These are phyloP conservation scores for Mormyrus lacerda DNA, from an alignment of 2,113 vertebrate genomes.

Conservation along the genomic window DNA sequence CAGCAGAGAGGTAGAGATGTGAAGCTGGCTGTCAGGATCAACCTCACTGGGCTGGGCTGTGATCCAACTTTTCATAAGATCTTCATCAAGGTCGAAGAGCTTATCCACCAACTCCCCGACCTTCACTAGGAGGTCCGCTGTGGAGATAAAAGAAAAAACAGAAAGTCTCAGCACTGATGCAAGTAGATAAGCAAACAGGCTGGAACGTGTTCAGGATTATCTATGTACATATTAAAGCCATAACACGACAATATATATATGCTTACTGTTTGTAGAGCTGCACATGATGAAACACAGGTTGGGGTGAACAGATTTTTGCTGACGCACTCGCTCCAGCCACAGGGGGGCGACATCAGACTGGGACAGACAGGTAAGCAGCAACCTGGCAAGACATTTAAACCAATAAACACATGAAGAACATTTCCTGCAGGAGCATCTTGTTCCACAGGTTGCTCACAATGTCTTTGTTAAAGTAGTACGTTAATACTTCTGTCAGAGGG, in stretches of 20 bases:
- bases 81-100: conserved; percentile 90
- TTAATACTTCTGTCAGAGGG: background rate
- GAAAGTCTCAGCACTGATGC: background rate
- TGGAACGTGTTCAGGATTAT: conserved; percentile 8
- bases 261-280: conserved; percentile 87
- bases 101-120: conserved; percentile 91
- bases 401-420: conserved; percentile 1
- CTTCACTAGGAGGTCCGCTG: conserved; percentile 86
- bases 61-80: conserved; percentile 86
- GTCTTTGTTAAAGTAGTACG: background rate
- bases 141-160: background rate
- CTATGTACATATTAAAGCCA: background rate
- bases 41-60: conserved; percentile 42
- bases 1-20: conserved; percentile 70
- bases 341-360: conserved; percentile 73
- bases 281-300: conserved; percentile 92
- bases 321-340: conserved; percentile 80
- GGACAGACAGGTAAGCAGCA: conserved; percentile 85
- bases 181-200: background rate
- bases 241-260: background rate
- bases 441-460: background rate
- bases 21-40: conserved; percentile 44
- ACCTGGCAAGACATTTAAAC: conserved; percentile 51
- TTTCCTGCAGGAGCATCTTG: no score
- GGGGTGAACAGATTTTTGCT: conserved; percentile 61